Evolutionary conservation across 2,797 vertebrate genomes (phyloP), one percentile per base, ranked within the genome.

Genomic region (Trematomus bernacchii): DNA sequence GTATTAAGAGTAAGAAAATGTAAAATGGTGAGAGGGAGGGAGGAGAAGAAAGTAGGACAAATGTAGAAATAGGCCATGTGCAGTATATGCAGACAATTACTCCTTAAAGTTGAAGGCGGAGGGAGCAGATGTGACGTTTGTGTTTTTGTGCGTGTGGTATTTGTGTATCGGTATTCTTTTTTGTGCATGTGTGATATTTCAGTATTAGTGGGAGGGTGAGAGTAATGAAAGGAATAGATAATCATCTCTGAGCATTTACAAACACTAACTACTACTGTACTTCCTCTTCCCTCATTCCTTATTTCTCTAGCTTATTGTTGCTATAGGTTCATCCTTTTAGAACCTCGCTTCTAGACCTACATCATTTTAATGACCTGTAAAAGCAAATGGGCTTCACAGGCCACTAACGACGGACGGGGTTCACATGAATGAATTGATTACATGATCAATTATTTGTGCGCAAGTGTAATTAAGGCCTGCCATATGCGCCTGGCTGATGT

Each of bases 301-400:
- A 51, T 79, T 77, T 50, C 50, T 76, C 57, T 16, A 27, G 72
- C 50, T 47, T 85, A 71, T 83, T 87, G 74, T 78, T 85, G 30
- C 62, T 78, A 65, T 30, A 15, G 86, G 67, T 70, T 74, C 79
- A 82, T 89, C 87, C 60, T 86, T 90, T 92, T 86, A 85, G 79
- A 87, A 82, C 68, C 55, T 67, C 68, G n/a, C 58, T 80, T 83
- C 76, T 53, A 78, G 66, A 63, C 76, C 73, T 94, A 87, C 67
- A 91, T 94, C 92, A 94, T 85, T 85, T 92, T 93, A 94, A 95
- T 83, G 90, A 89, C 87, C 85, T 87, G 87, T 86, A 87, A 92
- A 91, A 87, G 86, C 75, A 91, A 94, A 93, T 89, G 82, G 83
- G 87, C 84, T 92, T 91, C 76, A 87, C 80, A 77, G 87, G 87